Conservation (phyloP, 2,888 invertebrate species). For the Plagiodera versicolora region DNA sequence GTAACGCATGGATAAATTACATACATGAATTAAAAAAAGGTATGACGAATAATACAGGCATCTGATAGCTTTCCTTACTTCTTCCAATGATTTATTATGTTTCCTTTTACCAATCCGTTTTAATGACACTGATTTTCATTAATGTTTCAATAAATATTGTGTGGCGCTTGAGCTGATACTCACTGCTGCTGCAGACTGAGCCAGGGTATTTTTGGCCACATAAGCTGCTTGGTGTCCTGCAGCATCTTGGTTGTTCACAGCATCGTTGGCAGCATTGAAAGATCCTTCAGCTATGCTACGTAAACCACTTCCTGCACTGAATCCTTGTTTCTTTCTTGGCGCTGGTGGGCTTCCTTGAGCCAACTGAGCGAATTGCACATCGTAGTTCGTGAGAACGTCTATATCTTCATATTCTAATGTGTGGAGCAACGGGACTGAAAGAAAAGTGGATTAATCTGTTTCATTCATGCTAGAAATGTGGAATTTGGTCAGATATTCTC, state of each 20-base stretch:
- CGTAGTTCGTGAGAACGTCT: conserved; percentile 41
- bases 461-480: too few species aligned
- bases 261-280: conserved; percentile 74
- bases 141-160: too few species aligned
- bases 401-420: conserved; percentile 39
- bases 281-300: conserved; percentile 73
- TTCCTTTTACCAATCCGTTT: too few species aligned
- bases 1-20: too few species aligned
- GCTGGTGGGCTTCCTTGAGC: conserved; percentile 17
- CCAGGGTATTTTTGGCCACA: conserved; percentile 75
- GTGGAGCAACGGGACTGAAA: conserved; percentile 19
- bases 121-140: too few species aligned
- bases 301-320: conserved; percentile 71
- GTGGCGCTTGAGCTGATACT: conserved; percentile 28
- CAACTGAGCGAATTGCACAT: conserved; percentile 35
- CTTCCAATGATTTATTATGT: too few species aligned
- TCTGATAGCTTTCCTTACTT: too few species aligned
- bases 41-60: too few species aligned
- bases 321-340: conserved; percentile 57
- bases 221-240: conserved; percentile 79
- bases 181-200: conserved; percentile 68
- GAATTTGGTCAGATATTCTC: conserved; percentile 24
- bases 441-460: too few species aligned
- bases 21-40: too few species aligned
- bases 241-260: conserved; percentile 71